Base-by-base conservation (phyloP, 2,113 vertebrate species). In the Arizona elegans region DNA sequence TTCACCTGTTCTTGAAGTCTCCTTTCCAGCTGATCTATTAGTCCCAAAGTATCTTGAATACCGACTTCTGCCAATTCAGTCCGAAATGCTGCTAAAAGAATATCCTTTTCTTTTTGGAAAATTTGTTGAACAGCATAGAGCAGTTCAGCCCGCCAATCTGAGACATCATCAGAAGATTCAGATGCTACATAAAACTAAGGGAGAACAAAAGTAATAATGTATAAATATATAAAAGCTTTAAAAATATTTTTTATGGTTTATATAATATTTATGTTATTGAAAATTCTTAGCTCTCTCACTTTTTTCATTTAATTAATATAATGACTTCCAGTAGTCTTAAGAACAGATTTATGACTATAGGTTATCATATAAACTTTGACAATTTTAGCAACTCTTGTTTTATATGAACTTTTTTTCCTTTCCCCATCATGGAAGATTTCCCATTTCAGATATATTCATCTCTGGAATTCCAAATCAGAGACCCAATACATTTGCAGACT, bases 71-170 rank as follows among this genome's bases (percentile, higher is more conserved):
- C 97, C 95, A 99, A 94, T 87, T 98, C 98, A 4, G 98, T 98
- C 96, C 98, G 98, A 95, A 98, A 98, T 0, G 96, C 94, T 23
- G 96, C 98, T 94, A 98, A 97, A 81, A 99, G 96, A 94, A 98
- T 96, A n/a, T 96, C 96, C 21, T 96, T 98, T 95, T 99, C 99
- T 88, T 96, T 97, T 91, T 97, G 88, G 91, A 99, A 99, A 94
- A 98, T 98, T 95, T 98, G 98, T 0, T 98, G 98, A 86, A 99
- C 94, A 5, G 98, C 98, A n/a, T 95, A 95, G 50, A 99, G 97
- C 81, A 99, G 98, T 96, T 99, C 98, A 10, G 96, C 96, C 85
- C 98, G 97, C 99, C 99, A 99, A 96, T 99, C 98, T 6, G 95
- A 96, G 19, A 92, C 10, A 47, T 55, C 91, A 47, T 97, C 97